Percentiles rank a stretch among this genome's conserved stretches.
These are phyloP conservation scores for Harmothoe impar DNA, from an alignment of 2,888 invertebrate genomes.

Conservation along the genomic window DNA sequence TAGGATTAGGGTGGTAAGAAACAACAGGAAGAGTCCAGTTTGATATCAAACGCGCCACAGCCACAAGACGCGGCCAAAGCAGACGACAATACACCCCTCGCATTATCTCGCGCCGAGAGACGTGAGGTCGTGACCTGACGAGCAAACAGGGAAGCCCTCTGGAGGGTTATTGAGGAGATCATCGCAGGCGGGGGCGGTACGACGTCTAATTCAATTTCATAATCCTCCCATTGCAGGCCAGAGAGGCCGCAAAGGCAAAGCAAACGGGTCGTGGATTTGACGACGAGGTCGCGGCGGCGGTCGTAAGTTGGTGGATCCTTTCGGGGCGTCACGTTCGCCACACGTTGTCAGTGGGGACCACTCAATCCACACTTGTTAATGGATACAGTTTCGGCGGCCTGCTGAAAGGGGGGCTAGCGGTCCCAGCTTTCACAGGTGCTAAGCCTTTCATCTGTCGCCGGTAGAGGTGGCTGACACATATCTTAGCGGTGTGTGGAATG, in stretches of 20 bases:
- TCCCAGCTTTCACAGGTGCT: background rate
- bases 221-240: background rate
- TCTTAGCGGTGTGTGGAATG: slow-evolving; percentile 37
- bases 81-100: background rate
- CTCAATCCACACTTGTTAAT: slow-evolving; percentile 38
- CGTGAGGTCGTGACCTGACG: slow-evolving; percentile 29
- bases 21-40: background rate
- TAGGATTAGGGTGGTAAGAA: background rate
- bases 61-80: background rate
- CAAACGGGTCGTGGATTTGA: slow-evolving; percentile 13
- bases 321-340: slow-evolving; percentile 15
- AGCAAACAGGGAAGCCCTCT: slow-evolving; percentile 30
- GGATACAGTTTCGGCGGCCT: background rate
- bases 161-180: slow-evolving; percentile 31
- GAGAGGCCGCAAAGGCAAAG: slow-evolving; percentile 18
- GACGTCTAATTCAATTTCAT: slow-evolving; percentile 36
- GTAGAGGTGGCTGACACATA: slow-evolving; percentile 42
- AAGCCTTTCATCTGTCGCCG: slow-evolving; percentile 14
- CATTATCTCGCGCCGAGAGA: background rate
- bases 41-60: background rate
- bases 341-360: background rate
- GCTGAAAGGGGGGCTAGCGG: background rate
- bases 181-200: background rate
- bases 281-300: background rate
- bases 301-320: slow-evolving; percentile 28